These are phyloP conservation scores for Siphonodentalium dalli DNA, from an alignment of 2,888 invertebrate genomes.

Conservation along the genomic window DNA sequence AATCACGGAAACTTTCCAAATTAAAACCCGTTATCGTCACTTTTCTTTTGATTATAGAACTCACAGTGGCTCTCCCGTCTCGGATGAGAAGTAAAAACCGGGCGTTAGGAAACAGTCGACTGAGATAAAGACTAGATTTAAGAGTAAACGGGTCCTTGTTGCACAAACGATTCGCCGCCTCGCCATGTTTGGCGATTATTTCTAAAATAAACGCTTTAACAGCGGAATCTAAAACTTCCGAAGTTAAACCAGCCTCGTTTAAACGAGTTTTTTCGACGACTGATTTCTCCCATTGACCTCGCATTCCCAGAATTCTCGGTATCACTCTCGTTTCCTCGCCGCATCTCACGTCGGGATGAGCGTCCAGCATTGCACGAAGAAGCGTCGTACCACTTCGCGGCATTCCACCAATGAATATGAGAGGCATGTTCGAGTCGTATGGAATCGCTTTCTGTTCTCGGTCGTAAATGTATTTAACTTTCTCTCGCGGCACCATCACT, in stretches of 20 bases:
- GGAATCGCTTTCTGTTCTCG: slow-evolving; percentile 38
- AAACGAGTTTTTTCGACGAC: slow-evolving; percentile 62
- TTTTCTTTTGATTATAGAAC: slow-evolving; percentile 96
- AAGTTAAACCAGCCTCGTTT: slow-evolving; percentile 73
- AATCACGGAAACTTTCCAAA: slow-evolving; percentile 87
- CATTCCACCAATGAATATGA: slow-evolving; percentile 84
- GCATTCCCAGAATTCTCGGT: slow-evolving; percentile 92
- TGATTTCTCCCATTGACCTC: slow-evolving; percentile 93
- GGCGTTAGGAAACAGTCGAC: slow-evolving; percentile 94
- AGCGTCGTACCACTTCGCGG: slow-evolving; percentile 97
- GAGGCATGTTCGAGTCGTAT: slow-evolving; percentile 68
- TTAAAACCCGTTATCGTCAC: slow-evolving; percentile 92
- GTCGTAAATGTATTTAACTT: slow-evolving; percentile 44
- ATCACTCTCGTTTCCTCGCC: slow-evolving; percentile 96
- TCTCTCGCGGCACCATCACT: slow-evolving; percentile 49
- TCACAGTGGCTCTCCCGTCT: slow-evolving; percentile 97
- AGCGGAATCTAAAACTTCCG: slow-evolving; percentile 91
- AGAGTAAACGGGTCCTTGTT: slow-evolving; percentile 99
- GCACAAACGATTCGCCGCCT: slow-evolving; percentile 91
- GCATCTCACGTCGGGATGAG: slow-evolving; percentile 95
- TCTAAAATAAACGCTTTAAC: slow-evolving; percentile 96
- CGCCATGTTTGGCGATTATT: slow-evolving; percentile 78
- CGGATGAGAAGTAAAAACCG: slow-evolving; percentile 98
- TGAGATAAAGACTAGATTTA: slow-evolving; percentile 94
- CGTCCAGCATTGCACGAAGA: slow-evolving; percentile 97